Conservation (phyloP, 2,113 vertebrate species). For the Lucifuga dentata region DNA sequence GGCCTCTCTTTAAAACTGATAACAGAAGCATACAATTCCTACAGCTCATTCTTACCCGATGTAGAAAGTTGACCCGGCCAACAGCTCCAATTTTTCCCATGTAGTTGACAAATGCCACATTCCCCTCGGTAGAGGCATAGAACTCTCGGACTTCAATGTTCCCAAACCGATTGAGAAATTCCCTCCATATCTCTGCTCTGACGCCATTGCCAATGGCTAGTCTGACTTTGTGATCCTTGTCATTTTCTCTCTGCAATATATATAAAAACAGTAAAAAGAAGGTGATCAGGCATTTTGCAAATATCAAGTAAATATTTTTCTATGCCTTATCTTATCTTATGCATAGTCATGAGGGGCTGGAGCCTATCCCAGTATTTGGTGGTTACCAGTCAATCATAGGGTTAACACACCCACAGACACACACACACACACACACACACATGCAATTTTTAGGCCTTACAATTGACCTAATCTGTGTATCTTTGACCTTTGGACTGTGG, state of each 20-base stretch:
- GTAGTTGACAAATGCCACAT: constrained; percentile 89
- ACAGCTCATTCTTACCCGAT: constrained; percentile 79
- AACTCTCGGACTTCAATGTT: constrained; percentile 86
- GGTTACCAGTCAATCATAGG: too few relatives aligned
- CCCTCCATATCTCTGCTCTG: constrained; percentile 88
- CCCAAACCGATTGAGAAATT: constrained; percentile 89
- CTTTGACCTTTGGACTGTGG: too few relatives aligned
- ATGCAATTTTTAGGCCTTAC: too few relatives aligned
- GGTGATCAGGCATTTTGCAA: not conserved
- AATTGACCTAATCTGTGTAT: too few relatives aligned
- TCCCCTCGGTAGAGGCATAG: constrained; percentile 91
- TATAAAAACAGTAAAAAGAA: not conserved
- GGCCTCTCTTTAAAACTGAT: not conserved
- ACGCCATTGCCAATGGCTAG: constrained; percentile 89
- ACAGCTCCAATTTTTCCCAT: constrained; percentile 86
- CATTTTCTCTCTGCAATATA: constrained; percentile 82
- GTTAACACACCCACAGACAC: too few relatives aligned
- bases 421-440: too few relatives aligned
- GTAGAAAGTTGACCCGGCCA: constrained; percentile 84
- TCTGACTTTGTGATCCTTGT: constrained; percentile 86
- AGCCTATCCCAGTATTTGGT: too few relatives aligned
- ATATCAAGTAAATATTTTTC: not conserved
- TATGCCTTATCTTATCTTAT: too few relatives aligned
- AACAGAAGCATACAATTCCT: not conserved
- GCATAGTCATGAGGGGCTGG: too few relatives aligned